Percentiles rank a stretch among this genome's conserved stretches.
Conservation (phyloP, 2,113 vertebrate genomes). For the Oxyruncus cristatus region DNA sequence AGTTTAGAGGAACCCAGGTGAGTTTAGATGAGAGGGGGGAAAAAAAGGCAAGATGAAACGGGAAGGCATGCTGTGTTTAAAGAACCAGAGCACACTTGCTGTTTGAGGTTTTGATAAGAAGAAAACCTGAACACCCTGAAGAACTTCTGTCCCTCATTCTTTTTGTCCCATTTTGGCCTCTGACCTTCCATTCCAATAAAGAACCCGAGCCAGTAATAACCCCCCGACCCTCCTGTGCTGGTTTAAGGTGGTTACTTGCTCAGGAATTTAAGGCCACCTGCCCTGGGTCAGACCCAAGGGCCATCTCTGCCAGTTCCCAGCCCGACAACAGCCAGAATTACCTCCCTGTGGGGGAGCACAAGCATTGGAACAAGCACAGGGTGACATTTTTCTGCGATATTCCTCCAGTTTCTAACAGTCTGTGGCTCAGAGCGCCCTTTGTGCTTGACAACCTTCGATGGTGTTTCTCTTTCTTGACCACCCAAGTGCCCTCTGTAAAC, state of each 20-base stretch:
- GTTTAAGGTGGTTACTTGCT: neutral
- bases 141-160: neutral
- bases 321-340: neutral
- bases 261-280: neutral
- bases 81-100: neutral
- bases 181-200: neutral
- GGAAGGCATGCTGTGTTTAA: neutral
- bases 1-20: neutral
- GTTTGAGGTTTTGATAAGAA: neutral
- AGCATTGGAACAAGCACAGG: neutral
- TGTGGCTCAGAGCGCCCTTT: neutral
- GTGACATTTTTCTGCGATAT: neutral
- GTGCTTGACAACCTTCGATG: neutral
- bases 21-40: neutral
- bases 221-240: neutral
- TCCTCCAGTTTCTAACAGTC: neutral
- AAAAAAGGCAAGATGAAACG: neutral
- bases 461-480: neutral
- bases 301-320: neutral
- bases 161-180: neutral
- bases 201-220: neutral
- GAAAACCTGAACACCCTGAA: neutral
- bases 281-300: neutral
- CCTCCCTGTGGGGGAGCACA: neutral
- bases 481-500: neutral